These are phyloP conservation scores for Bombus confusus DNA, from an alignment of 1,140 invertebrate genomes.

Conservation along the genomic window DNA sequence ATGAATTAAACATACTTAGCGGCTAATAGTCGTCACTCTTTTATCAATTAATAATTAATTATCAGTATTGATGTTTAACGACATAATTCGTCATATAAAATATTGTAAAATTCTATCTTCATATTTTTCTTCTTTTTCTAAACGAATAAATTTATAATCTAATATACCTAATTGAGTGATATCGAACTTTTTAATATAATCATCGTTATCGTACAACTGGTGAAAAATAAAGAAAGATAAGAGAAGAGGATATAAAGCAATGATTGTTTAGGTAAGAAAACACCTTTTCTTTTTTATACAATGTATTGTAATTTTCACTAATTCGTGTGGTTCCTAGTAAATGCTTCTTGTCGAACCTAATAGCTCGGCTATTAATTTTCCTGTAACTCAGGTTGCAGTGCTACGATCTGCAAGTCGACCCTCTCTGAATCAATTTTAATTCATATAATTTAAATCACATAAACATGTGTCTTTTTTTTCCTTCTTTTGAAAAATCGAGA, in stretches of 20 bases:
- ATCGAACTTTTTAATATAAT: background rate
- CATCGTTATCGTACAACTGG: background rate
- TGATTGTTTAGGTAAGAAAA: background rate
- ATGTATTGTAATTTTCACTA: conserved; percentile 54
- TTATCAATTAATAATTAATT: background rate
- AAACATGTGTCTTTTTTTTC: background rate
- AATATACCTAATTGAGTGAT: background rate
- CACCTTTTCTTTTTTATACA: conserved; percentile 41
- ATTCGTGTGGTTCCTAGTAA: conserved; percentile 35
- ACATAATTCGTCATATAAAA: background rate
- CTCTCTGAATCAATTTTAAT: conserved; percentile 11
- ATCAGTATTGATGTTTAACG: background rate
- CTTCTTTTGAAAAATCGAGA: too few relatives aligned
- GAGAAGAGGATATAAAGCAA: background rate
- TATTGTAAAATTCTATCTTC: background rate
- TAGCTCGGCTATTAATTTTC: conserved; percentile 16
- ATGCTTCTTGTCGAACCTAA: conserved; percentile 26
- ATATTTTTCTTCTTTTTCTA: background rate
- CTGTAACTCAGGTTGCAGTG: conserved; percentile 18
- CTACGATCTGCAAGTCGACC: background rate
- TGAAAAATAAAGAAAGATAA: background rate
- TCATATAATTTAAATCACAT: too few relatives aligned
- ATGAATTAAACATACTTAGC: background rate
- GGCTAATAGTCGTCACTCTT: background rate
- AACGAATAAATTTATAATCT: background rate